phyloP scores from a whole-genome alignment of 92 coral and sea anemone genomes.

The Desmophyllum pertusum region DNA sequence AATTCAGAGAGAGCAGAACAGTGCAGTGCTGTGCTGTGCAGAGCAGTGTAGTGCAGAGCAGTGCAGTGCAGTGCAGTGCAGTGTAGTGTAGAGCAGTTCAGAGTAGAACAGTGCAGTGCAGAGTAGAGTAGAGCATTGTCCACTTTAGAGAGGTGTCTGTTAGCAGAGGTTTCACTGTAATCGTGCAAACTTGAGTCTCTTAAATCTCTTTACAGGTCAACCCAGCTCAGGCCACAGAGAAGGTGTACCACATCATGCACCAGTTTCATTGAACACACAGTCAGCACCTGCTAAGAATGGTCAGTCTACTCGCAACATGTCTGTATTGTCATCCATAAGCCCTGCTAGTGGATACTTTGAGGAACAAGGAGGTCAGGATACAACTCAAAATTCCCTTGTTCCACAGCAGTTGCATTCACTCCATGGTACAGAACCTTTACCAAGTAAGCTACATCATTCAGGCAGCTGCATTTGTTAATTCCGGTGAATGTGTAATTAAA shows the following conservation, averaged over 20 bases:
- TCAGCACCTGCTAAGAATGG: neutral
- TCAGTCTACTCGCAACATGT: neutral
- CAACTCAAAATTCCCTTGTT: neutral
- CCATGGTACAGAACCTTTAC: slow-evolving; percentile 7
- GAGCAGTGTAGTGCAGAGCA: no score
- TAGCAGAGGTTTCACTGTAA: no score
- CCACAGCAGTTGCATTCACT: neutral
- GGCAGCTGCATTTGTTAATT: neutral
- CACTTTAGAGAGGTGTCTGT: no score
- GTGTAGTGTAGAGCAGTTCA: no score
- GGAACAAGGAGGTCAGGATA: neutral
- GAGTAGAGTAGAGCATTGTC: no score
- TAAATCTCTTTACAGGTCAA: slow-evolving; percentile 1
- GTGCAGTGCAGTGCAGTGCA: no score
- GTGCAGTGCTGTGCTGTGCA: no score
- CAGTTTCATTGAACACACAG: neutral
- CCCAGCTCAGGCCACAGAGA: neutral
- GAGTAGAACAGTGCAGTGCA: no score
- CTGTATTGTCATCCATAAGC: neutral
- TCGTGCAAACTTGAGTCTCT: neutral
- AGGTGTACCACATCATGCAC: neutral
- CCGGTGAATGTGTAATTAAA: no score
- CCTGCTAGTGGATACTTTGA: slow-evolving; percentile 30
- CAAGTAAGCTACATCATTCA: slow-evolving; percentile 36
- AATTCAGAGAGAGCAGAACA: no score